Evolutionary conservation across 2,797 vertebrate species (phyloP), one percentile per base, ranked within the genome.

Genomic region (Eleutherodactylus coqui): DNA sequence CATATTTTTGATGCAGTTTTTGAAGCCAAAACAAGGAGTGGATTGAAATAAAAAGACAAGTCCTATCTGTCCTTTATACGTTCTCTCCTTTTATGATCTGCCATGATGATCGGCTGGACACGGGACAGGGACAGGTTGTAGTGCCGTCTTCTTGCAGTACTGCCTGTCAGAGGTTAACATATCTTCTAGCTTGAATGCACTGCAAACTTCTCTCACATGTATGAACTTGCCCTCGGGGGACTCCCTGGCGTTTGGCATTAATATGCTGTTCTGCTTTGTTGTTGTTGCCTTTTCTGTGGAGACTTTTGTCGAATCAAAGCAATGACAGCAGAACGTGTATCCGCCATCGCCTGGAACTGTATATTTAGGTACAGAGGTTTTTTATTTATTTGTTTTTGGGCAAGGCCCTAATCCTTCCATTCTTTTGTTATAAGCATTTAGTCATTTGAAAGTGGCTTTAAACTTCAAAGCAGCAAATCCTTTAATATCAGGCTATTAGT

Each of bases 391-490:
- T 13, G 2, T 43, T 45, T 27, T 27, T 21, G 21, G 70, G 70
- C 43, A 27, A 14, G 67, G 21, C 49, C 51, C 21, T 24, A 16
- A 21, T 17, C 38, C 19, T 38, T 27, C 13, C 53, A 41, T 79
- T 79, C 53, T 79, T 79, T 13, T 58, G 19, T 58, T 58, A 53
- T 79, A 24, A n/a, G 38, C 38, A 32, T 79, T 51, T 58, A 55
- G 34, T 78, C 21, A 41, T 38, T 32, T 58, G 19, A 36, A 41
- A 43, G 53, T 9, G 76, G 34, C 24, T 29, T 60, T 41, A 41
- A 27, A 27, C 76, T 58, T 79, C 51, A 79, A 79, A 78, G 75
- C 21, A 58, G 24, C 67, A 43, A 72, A 73, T 21, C 70, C 41
- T 45, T 73, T 73, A n/a, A 43, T 43, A 45, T 73, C 4, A 16